These are phyloP conservation scores for Nothobranchius kuhntae DNA, from an alignment of 2,113 vertebrate genomes.

Conservation along the genomic window DNA sequence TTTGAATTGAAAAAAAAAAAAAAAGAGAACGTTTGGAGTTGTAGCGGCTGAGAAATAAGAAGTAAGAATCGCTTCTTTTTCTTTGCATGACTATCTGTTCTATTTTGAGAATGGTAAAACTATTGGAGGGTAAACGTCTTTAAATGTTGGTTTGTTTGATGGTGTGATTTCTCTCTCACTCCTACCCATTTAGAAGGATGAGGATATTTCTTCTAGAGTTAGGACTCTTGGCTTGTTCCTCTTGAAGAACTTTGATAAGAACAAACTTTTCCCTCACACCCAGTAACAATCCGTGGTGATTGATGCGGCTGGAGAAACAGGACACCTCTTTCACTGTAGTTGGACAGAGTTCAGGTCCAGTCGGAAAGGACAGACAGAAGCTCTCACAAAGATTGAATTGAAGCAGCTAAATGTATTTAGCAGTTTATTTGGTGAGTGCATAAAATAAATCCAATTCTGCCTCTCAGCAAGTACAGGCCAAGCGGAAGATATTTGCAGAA, in stretches of 20 bases:
- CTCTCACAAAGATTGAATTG: slow-evolving; percentile 72
- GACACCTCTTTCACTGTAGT: slow-evolving; percentile 56
- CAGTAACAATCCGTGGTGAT: slow-evolving; percentile 3
- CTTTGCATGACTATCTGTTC: slow-evolving; percentile 2
- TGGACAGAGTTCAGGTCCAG: slow-evolving; percentile 52
- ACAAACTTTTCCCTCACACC: not conserved
- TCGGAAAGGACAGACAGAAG: slow-evolving; percentile 38
- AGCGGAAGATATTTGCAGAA: slow-evolving; percentile 20
- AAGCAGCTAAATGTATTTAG: slow-evolving; percentile 63
- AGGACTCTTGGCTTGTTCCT: not conserved
- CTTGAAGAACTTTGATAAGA: slow-evolving; percentile 1
- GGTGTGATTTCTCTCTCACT: too few relatives aligned
- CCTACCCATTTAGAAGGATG: too few relatives aligned
- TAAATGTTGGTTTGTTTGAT: too few relatives aligned
- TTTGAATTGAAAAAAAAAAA: not conserved
- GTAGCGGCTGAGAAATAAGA: slow-evolving; percentile 19
- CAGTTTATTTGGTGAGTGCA: slow-evolving; percentile 64
- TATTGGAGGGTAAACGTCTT: too few relatives aligned
- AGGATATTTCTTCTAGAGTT: too few relatives aligned
- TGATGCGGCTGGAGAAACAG: slow-evolving; percentile 43
- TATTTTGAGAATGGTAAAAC: too few relatives aligned
- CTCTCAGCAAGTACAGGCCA: slow-evolving; percentile 15
- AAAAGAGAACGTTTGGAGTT: slow-evolving; percentile 19
- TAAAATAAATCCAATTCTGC: slow-evolving; percentile 60
- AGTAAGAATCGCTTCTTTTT: slow-evolving; percentile 56